Percentiles rank a stretch among this genome's conserved stretches.
Conservation (phyloP, 2,888 invertebrate genomes). For the Melanostoma mellinum region DNA sequence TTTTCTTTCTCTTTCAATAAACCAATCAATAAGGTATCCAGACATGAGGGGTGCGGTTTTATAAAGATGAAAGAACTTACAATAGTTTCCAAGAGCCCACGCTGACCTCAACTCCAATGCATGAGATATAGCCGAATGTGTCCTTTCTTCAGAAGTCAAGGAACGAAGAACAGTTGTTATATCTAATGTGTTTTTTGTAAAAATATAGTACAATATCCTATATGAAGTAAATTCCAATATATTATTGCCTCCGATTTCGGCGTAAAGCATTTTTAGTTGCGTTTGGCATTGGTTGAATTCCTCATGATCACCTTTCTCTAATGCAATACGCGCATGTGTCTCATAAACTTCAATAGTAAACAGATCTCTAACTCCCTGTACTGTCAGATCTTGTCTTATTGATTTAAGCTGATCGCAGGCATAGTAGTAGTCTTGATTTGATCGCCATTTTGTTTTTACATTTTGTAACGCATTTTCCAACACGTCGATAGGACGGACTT, state of each 20-base stretch:
- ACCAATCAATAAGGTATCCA: conserved; percentile 98
- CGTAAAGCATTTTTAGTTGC: conserved; percentile 96
- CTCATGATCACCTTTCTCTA: conserved; percentile 99
- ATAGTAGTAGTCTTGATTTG: conserved; percentile 96
- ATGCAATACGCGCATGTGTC: conserved; percentile 97
- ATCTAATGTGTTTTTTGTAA: conserved; percentile 99
- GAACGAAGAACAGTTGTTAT: conserved; percentile 94
- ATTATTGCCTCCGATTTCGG: conserved; percentile 89
- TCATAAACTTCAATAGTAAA: conserved; percentile 99
- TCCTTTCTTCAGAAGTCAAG: conserved; percentile 89
- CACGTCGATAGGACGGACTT: conserved; percentile 95
- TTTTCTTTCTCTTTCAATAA: conserved; percentile 96
- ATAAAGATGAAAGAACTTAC: conserved; percentile 96
- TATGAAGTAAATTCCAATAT: conserved; percentile 97
- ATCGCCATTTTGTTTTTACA: conserved; percentile 95
- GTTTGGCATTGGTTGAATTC: conserved; percentile 99
- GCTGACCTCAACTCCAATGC: conserved; percentile 95
- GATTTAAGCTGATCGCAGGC: conserved; percentile 99
- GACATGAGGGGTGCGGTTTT: conserved; percentile 96
- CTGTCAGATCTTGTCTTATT: conserved; percentile 98
- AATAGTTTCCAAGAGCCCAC: conserved; percentile 96
- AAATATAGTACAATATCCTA: conserved; percentile 97
- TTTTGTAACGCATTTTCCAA: conserved; percentile 92
- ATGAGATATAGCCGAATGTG: conserved; percentile 91
- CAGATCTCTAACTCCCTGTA: conserved; percentile 96